Percentiles rank a stretch among this genome's conserved stretches.
Conservation (phyloP, 2,797 vertebrate species). For the Anas acuta region DNA sequence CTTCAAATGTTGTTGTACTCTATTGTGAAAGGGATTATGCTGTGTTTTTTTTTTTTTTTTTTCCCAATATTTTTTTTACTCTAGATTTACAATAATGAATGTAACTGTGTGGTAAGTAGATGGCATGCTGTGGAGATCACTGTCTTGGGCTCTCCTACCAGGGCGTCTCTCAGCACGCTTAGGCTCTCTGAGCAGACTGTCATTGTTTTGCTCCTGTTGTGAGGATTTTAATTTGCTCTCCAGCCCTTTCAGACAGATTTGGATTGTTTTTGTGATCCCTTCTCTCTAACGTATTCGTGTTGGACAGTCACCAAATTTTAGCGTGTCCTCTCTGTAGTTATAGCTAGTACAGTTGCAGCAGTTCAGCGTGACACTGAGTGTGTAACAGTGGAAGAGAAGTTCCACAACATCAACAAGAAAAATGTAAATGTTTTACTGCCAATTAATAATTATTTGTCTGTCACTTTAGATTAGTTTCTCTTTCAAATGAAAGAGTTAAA, state of each 20-base stretch:
- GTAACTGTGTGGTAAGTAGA: neutral
- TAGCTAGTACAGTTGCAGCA: neutral
- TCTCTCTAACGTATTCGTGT: neutral
- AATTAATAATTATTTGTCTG: neutral
- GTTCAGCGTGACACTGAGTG: neutral
- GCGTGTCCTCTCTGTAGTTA: neutral
- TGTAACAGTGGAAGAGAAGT: neutral
- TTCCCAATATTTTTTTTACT: too few relatives aligned
- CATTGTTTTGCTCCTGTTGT: neutral
- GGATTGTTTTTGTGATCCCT: neutral
- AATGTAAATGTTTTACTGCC: neutral
- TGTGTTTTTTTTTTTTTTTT: too few relatives aligned
- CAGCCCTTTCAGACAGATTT: constrained; percentile 3
- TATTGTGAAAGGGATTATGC: neutral
- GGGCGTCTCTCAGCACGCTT: neutral
- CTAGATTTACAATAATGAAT: neutral
- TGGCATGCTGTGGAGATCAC: neutral
- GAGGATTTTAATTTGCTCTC: neutral
- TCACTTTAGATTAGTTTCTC: neutral
- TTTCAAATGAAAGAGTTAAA: constrained; percentile 40
- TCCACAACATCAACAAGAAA: neutral
- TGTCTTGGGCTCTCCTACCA: neutral
- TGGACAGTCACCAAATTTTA: neutral
- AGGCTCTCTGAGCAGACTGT: neutral
- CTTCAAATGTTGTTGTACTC: neutral